Evolutionary conservation across 2,888 invertebrate genomes (phyloP).

Genomic region (Ctena decussata): DNA sequence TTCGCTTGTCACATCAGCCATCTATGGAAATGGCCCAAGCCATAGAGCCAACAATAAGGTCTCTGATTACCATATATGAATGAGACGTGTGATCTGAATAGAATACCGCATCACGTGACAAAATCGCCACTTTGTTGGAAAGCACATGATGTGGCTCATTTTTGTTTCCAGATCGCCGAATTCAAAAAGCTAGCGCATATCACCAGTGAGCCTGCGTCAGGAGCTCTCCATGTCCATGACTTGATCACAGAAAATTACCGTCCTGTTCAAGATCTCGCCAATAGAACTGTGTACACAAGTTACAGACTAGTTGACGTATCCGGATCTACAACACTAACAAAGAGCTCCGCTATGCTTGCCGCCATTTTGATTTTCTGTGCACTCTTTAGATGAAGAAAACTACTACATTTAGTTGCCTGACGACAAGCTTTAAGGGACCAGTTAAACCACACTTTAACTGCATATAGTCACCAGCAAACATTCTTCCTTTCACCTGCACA

Average conservation of each 20-base stretch:
- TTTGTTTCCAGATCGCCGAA: background rate
- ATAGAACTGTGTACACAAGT: slow-evolving; percentile 30
- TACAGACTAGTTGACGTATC: background rate
- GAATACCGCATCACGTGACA: too few relatives aligned
- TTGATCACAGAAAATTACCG: slow-evolving; percentile 44
- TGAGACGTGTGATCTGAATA: too few relatives aligned
- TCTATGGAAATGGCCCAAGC: too few relatives aligned
- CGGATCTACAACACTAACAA: background rate
- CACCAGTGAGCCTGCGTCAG: background rate
- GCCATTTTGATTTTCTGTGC: background rate
- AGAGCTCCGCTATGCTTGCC: background rate
- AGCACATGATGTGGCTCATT: too few relatives aligned
- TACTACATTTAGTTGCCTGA: background rate
- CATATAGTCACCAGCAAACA: too few relatives aligned
- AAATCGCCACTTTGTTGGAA: too few relatives aligned
- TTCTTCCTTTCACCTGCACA: too few relatives aligned
- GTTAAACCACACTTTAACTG: too few relatives aligned
- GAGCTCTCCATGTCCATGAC: background rate
- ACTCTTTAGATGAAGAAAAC: background rate
- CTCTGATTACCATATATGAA: too few relatives aligned
- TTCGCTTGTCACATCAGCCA: too few relatives aligned
- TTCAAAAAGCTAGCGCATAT: background rate
- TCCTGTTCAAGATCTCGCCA: slow-evolving; percentile 28
- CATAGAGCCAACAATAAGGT: too few relatives aligned
- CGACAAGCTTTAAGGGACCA: too few relatives aligned